Conservation (phyloP, 2,888 invertebrate genomes). For the Meganola albula region DNA sequence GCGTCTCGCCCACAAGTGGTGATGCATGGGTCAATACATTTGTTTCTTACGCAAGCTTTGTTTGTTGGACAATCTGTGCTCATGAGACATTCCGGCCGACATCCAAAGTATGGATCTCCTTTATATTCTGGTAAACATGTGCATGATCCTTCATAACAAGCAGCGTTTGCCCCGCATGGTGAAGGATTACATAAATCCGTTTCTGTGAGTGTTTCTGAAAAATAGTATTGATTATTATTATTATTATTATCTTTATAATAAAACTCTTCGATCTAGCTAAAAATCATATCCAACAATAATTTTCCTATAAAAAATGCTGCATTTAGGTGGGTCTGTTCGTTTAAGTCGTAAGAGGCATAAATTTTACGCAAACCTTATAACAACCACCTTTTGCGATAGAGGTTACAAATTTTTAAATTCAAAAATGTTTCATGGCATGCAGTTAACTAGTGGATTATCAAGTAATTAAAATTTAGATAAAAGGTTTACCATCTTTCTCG, state of each 20-base stretch:
- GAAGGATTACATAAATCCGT: conserved; percentile 80
- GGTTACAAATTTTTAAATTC: too few relatives aligned
- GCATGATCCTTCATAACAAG: conserved; percentile 82
- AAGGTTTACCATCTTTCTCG: conserved; percentile 47
- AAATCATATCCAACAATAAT: too few relatives aligned
- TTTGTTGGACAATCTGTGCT: conserved; percentile 84
- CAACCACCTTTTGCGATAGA: too few relatives aligned
- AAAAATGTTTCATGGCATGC: too few relatives aligned
- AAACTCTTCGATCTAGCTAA: too few relatives aligned
- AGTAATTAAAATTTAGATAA: conserved; percentile 4
- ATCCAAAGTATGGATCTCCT: conserved; percentile 87
- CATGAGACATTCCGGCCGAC: conserved; percentile 88
- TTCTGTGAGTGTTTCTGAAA: conserved; percentile 41
- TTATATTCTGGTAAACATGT: conserved; percentile 84
- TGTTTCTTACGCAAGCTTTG: conserved; percentile 83
- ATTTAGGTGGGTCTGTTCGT: too few relatives aligned
- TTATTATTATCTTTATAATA: too few relatives aligned
- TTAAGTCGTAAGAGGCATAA: too few relatives aligned
- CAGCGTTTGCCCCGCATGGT: conserved; percentile 84
- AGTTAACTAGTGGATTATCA: background rate
- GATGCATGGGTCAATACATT: conserved; percentile 87
- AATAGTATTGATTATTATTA: conserved; percentile 9
- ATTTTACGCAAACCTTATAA: too few relatives aligned
- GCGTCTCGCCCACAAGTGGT: conserved; percentile 87
- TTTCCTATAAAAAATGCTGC: too few relatives aligned